Evolutionary conservation across 2,113 vertebrate species (phyloP), one percentile per base, ranked within the genome.

Genomic region (Charadrius vociferus): DNA sequence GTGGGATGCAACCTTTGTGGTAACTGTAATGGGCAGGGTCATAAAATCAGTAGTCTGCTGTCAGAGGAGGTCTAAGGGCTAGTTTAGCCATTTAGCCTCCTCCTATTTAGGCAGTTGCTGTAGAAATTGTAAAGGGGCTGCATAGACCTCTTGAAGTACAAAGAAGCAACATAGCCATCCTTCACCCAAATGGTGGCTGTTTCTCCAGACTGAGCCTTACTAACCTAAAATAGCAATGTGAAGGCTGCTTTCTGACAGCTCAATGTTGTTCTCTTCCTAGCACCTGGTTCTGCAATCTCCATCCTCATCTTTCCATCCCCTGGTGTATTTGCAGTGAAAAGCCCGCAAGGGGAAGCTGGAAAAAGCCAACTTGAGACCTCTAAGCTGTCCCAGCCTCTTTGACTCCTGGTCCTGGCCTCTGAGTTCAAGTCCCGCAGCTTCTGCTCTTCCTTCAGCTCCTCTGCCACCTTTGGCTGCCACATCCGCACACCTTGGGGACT

Each of bases 401-500:
- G 22, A 14, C 21, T 72, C 9, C 0, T 4, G 2, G 24, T 58
- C 70, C 18, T 73, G 27, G 29, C 29, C 22, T 55, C 32, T 22
- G 39, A 7, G 6, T 58, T 75, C 19, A 23, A 32, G 32, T 27
- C 20, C 65, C 1, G 3, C 34, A 26, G 8, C 23, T 63, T 14
- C 49, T 86, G 59, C 34, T 24, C 20, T 27, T 36, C 41, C 47
- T 52, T 47, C 30, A 52, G 26, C 23, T 75, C 16, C 30, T 52
- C 47, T 32, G 65, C 56, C 41, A 0, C 1, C 1, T 56, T 52
- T 36, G 78, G 14, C 55, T 43, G 62, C 56, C 19, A 3, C 68
- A 15, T 43, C 21, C 1, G 0, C 6, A 1, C 1, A 0, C 52
- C 9, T 2, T 1, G 0, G 70, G 26, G 26, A 37, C 30, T 12